Evolutionary conservation across 2,113 vertebrate species (phyloP).

Genomic region (Carassius auratus): DNA sequence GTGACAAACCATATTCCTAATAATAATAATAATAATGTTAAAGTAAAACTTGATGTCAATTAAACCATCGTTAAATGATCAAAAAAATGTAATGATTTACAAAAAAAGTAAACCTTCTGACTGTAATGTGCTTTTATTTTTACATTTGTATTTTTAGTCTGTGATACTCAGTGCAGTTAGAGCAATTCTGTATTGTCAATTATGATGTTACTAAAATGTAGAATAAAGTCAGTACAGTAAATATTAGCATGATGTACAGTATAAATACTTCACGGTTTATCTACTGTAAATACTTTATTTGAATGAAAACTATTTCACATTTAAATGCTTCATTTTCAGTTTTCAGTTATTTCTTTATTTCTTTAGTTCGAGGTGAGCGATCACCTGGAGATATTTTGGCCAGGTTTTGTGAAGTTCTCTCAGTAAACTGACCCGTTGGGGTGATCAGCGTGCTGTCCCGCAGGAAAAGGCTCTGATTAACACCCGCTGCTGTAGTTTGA

Average conservation of each 20-base stretch:
- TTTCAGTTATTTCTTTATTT: neutral
- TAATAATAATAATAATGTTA: too few species aligned
- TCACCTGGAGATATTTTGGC: neutral
- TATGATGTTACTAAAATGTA: neutral
- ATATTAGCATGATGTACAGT: neutral
- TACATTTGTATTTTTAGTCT: neutral
- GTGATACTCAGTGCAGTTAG: neutral
- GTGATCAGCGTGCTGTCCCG: neutral
- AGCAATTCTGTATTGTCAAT: neutral
- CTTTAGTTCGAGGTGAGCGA: neutral
- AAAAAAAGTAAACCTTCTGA: too few species aligned
- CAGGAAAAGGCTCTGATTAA: constrained; percentile 6
- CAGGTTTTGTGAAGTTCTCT: neutral
- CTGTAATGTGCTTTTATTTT: neutral
- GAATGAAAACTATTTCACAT: too few species aligned
- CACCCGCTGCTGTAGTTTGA: constrained; percentile 19
- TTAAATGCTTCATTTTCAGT: neutral
- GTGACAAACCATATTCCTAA: too few species aligned
- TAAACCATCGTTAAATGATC: too few species aligned
- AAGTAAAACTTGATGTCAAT: too few species aligned
- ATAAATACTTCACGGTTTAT: too few species aligned
- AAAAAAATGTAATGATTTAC: too few species aligned
- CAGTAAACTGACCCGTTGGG: neutral
- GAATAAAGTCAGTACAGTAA: neutral
- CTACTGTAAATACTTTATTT: neutral